Conservation (phyloP, 2,797 vertebrate genomes). For the Chrosomus eos region DNA sequence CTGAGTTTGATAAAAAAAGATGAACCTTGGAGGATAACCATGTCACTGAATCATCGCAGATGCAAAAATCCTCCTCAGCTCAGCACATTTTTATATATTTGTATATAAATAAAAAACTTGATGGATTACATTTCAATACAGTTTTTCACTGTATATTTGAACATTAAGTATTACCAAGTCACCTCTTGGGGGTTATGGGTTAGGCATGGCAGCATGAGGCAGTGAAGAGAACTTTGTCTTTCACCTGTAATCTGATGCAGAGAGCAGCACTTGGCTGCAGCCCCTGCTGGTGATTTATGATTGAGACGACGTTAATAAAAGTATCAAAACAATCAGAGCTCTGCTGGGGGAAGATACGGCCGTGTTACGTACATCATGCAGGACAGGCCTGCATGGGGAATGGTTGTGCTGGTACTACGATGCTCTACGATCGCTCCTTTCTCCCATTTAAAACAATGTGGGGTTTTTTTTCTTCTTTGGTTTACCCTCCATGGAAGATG, state of each 20-base stretch:
- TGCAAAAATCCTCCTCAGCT: background rate
- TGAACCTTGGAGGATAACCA: conserved; percentile 50
- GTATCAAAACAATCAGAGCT: conserved; percentile 85
- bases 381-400: conserved; percentile 73
- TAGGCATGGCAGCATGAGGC: conserved; percentile 32
- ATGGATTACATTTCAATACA: conserved; percentile 28
- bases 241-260: conserved; percentile 79
- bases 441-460: conserved; percentile 63
- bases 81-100: conserved; percentile 22
- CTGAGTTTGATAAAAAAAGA: conserved; percentile 66
- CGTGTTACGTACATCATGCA: conserved; percentile 79
- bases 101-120: conserved; percentile 16
- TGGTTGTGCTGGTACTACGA: conserved; percentile 63
- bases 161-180: conserved; percentile 31
- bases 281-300: conserved; percentile 81
- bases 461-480: conserved; percentile 43
- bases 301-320: conserved; percentile 86
- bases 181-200: conserved; percentile 39
- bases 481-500: conserved; percentile 71
- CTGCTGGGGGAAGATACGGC: conserved; percentile 79
- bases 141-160: conserved; percentile 36
- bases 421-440: conserved; percentile 61
- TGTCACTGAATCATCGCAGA: conserved; percentile 54
- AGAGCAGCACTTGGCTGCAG: conserved; percentile 65
- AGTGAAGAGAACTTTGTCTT: conserved; percentile 76